Conservation (phyloP, 2,888 invertebrate genomes). For the Apamea crenata region DNA sequence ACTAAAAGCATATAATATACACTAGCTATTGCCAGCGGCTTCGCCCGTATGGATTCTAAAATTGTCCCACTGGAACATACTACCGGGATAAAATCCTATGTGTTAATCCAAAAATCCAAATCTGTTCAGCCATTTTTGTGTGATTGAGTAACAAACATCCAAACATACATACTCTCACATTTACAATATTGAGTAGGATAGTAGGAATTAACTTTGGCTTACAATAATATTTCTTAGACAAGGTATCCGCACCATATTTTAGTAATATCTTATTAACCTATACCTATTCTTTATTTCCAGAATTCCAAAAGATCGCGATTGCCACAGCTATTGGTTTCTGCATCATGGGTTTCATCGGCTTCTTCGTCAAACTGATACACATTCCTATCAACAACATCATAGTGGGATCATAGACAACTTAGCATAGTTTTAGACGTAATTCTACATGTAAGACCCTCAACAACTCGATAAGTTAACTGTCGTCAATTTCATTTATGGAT, state of each 20-base stretch:
- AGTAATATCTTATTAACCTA: not conserved
- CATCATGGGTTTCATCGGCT: slow-evolving; percentile 99
- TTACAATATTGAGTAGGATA: not conserved
- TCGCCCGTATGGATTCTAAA: not conserved
- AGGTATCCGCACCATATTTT: too few species aligned
- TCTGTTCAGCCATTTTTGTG: not conserved
- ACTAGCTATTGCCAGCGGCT: not conserved
- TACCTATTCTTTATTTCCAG: slow-evolving; percentile 88
- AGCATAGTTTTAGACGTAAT: slow-evolving; percentile 76
- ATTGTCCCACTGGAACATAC: not conserved
- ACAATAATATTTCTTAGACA: not conserved
- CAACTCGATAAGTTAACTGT: slow-evolving; percentile 80
- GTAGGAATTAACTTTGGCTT: not conserved
- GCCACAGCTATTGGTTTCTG: slow-evolving; percentile 99
- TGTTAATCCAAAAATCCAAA: not conserved
- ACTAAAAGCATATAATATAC: not conserved
- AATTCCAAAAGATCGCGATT: slow-evolving; percentile 99
- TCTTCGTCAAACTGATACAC: slow-evolving; percentile 99
- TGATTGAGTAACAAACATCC: not conserved
- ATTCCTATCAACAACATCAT: slow-evolving; percentile 99
- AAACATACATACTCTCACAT: not conserved
- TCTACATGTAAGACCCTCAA: slow-evolving; percentile 81
- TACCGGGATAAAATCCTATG: not conserved
- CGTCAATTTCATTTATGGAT: slow-evolving; percentile 73
- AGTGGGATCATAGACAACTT: slow-evolving; percentile 93